Base-by-base conservation (phyloP, 2,113 vertebrate genomes). In the Perccottus glenii region DNA sequence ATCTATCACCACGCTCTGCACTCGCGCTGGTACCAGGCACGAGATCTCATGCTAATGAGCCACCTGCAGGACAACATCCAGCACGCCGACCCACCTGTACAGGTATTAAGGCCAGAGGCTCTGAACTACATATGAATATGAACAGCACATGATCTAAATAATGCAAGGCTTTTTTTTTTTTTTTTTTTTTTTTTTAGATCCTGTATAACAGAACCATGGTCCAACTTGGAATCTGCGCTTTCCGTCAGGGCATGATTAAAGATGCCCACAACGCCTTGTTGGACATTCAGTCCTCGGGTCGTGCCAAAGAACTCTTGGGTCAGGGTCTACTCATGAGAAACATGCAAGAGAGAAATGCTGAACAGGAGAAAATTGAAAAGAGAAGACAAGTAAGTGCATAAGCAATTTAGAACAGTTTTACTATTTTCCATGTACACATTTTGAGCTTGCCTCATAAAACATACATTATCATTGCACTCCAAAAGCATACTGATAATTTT, bases 11-110 rank as follows among this genome's bases (percentile, higher is more conserved):
- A 97, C 0, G 96, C 96, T 0, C 92, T 97, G 77, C 96, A 97
- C 73, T 94, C 94, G 9, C 96, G 95, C 83, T 97, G 96, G 95
- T 97, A 94, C 90, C 94, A 96, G 86, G 96, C 95, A 53, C 92
- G 96, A 0, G 95, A 97, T 75, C 92, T 97, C 62, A 97, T 97
- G 96, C 94, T 97, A 9, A 96, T 97, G 96, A 95, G 94, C 59
- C 96, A 97, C 86, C 91, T 96, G 11, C 96, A 97, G 70, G 96
- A 97, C 86, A 97, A 96, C 84, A 97, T 97, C 86, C 96, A 97
- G 78, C 95, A 96, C 0, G 94, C 95, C 0, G 96, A 97, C 71
- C 95, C 96, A 0, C 96, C 96, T 0, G 96, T 97, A 0, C 96
- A 97, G 94, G 96, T 97, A 32, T 1, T 35, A n/a, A 10, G 1